A percentile compares a stretch with the other conserved stretches of the same genome.
Conservation (phyloP, 2,113 vertebrate genomes). For the Calonectris borealis region DNA sequence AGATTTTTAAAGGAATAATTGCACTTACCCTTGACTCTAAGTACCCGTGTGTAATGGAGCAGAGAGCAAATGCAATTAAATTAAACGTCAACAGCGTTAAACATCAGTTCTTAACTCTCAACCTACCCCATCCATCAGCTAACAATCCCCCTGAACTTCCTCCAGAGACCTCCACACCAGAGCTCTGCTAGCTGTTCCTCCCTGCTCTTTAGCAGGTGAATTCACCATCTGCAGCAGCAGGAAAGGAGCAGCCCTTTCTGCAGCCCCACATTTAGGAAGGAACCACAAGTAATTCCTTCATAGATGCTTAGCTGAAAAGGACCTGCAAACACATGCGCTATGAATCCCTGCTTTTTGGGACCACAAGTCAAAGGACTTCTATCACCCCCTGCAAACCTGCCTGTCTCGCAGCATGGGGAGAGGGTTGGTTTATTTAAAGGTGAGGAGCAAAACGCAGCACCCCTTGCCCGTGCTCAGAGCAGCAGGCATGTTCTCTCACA, state of each 20-base stretch:
- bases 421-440: not conserved
- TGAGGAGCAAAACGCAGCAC: not conserved
- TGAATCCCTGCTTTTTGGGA: not conserved
- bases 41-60: constrained; percentile 6
- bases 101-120: constrained; percentile 47
- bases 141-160: not conserved
- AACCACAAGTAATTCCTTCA: not conserved
- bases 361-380: not conserved
- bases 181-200: not conserved
- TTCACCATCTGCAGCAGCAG: not conserved
- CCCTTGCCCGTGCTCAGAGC: rapidly evolving
- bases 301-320: not conserved
- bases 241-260: not conserved
- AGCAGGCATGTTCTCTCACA: not conserved
- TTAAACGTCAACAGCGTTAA: constrained; percentile 45
- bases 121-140: constrained; percentile 33
- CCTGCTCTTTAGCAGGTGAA: not conserved
- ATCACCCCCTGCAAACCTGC: not conserved
- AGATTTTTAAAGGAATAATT: constrained; percentile 57
- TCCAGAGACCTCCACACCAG: not conserved
- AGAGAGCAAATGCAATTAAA: constrained; percentile 41
- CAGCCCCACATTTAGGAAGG: not conserved
- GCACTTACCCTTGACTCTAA: constrained; percentile 40
- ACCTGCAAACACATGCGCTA: not conserved
- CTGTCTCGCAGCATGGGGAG: not conserved